Base-by-base conservation (phyloP, 2,797 vertebrate species). In the Macropodus opercularis region DNA sequence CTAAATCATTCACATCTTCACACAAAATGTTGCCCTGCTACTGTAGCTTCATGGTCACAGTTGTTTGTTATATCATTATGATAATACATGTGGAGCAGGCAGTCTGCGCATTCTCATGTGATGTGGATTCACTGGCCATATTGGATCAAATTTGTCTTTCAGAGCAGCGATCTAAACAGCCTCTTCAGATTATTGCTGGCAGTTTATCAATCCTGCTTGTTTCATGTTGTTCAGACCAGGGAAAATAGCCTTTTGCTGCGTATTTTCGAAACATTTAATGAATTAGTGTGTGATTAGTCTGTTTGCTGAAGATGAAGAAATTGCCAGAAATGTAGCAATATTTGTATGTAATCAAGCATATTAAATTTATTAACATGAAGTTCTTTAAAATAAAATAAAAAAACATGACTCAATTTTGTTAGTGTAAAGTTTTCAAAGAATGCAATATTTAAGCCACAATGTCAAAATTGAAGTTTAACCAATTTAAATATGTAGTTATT, bases 191-290 rank as follows among this genome's bases (percentile, higher is more conserved):
- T 6, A 18, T 2, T 27, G 21, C 38, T 72, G 59, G 53, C 39
- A 72, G 19, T 44, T 56, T 32, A 72, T 59, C 55, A 63, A 29
- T 51, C 56, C 6, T 49, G 39, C 21, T 56, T 41, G 12, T 32
- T 21, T 54, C 41, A 67, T 51, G 18, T 50, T 79, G 68, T 65
- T 13, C 48, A 48, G 42, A 47, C 54, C 38, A 52, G 48, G 31
- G 53, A 35, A 63, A 75, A 31, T n/a, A n/a, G n/a, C n/a, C 35
- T 15, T 46, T 53, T 66, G 40, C 21, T 61, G 31, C 58, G 39
- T 11, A 49, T 71, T 24, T 65, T 52, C 31, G 36, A 60, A 62
- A 79, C 29, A 71, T 65, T 58, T 42, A 34, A 65, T 72, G 49
- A 55, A 70, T 65, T 66, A 54, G 56, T 34, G 39, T 52, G 55